Percentiles rank a stretch among this genome's conserved stretches.
phyloP scores from a whole-genome alignment of 2,888 invertebrate species.

The Onthophagus sagittarius region DNA sequence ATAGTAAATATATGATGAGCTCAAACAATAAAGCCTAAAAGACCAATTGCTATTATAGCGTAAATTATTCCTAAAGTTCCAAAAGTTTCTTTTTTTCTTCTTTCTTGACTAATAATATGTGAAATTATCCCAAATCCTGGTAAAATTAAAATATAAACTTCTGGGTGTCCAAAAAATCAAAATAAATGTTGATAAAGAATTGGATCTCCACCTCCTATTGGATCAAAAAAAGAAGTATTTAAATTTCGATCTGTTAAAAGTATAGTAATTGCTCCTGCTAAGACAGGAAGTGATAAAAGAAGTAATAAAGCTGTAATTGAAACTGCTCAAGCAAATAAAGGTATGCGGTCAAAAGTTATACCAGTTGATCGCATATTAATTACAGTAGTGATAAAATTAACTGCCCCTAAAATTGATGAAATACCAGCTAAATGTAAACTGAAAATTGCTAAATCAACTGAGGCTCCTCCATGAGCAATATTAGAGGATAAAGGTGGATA shows the following conservation, averaged over 20 bases:
- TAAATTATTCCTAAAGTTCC: constrained; percentile 73
- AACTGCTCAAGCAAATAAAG: constrained; percentile 73
- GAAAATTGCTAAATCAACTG: constrained; percentile 75
- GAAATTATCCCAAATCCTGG: constrained; percentile 72
- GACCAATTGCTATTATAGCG: constrained; percentile 78
- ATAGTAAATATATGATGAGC: constrained; percentile 84
- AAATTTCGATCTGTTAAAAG: constrained; percentile 74
- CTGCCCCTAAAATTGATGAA: constrained; percentile 69
- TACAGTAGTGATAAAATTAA: constrained; percentile 49
- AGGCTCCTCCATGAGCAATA: constrained; percentile 62
- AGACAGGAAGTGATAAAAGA: constrained; percentile 66
- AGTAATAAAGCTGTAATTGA: constrained; percentile 54
- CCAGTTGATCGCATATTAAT: constrained; percentile 65
- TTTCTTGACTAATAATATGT: constrained; percentile 55
- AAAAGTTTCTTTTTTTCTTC: constrained; percentile 71
- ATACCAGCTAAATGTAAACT: constrained; percentile 71
- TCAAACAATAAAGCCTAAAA: constrained; percentile 80
- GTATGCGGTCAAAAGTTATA: constrained; percentile 61
- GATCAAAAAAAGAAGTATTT: constrained; percentile 79
- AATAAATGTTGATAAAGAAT: constrained; percentile 80
- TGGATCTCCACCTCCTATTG: constrained; percentile 75
- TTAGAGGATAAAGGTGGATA: constrained; percentile 66
- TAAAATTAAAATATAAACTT: constrained; percentile 83
- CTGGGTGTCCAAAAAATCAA: constrained; percentile 85
- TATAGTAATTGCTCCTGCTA: constrained; percentile 79